Base-by-base conservation (phyloP, 2,888 invertebrate genomes). In the Leucoptera coffeella region DNA sequence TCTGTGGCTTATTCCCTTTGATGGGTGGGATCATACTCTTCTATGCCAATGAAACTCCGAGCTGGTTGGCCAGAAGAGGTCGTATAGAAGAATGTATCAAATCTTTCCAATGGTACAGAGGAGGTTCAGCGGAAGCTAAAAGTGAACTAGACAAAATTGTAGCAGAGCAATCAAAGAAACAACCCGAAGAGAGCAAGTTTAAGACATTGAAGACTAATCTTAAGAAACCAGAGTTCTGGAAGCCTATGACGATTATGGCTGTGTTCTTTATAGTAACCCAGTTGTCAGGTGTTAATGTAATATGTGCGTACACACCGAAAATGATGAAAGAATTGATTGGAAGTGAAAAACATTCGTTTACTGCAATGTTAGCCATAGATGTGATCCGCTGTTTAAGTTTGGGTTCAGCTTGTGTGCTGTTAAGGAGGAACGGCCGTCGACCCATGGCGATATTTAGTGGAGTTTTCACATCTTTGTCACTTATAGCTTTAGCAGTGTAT, bases 211-310 rank as follows among this genome's bases (percentile, higher is more conserved):
- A 42, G 4, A 40, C 39, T 9, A 71, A 71, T 32, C 56, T 75
- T 6, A 57, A 49, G 24, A 65, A 67, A 31, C 73, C 74, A 1
- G 74, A 75, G 38, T 81, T 81, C 45, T 57, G 73, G 42, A 77
- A 75, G 35, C 80, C 81, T 0, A 46, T 82, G 22, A 43, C 62
- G 7, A 74, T 81, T 29, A 73, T 84, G 54, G 72, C 75, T 30
- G 55, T 69, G 2, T 77, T 83, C 34, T 83, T 85, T 38, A 57
- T 77, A 2, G 73, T 78, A 22, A 77, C 78, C 6, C 84, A 85
- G 43, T 71, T 84, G 31, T 76, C 79, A 7, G 85, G 85, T 13
- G 75, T 81, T 4, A 83, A 83, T 39, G 82, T 82, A 0, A 72
- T 85, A 12, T 76, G 78, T 23, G 83, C 82, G 2, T 85, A 84